Evolutionary conservation across 2,888 invertebrate species (phyloP), one percentile per base, ranked within the genome.

Genomic region (Cephus pygmeus): DNA sequence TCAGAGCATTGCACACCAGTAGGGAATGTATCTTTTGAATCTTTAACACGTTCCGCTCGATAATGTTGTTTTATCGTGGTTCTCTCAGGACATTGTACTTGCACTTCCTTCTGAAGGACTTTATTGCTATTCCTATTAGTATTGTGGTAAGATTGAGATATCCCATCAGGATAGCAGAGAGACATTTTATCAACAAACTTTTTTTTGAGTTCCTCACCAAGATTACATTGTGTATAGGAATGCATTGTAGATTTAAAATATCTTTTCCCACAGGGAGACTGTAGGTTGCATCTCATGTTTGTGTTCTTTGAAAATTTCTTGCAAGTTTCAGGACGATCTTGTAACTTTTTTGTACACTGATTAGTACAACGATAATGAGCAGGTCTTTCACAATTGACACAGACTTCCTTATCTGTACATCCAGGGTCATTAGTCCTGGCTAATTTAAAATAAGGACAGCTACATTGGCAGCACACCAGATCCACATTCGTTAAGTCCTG

Each of bases 401-500:
- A 34, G 34, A 9, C 30, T 34, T 12, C n/a, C 56, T 11, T 40
- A 30, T 0, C 6, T 4, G 3, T 68, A 69, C 69, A 71, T 36
- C 34, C 12, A 68, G 34, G 30, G 6, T 35, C n/a, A 1, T 31
- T 0, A 56, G 69, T 71, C 73, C 30, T 33, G 56, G n/a, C 71
- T 11, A 80, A 11, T 76, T 76, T 80, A 6, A 85, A 71, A 75
- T 81, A 84, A 9, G 85, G 81, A 77, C 83, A 85, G 68, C 75
- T 79, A 77, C 85, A 85, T 34, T 76, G 81, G 71, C 82, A 82
- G 69, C 85, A 85, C 35, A 85, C 73, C 31, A 84, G 75, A 73
- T 80, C 81, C 0, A 78, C 77, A 15, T n/a, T 79, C 75, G 12
- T 68, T 6, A 56, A 9, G 23, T 56, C 56, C 56, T 56, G 56